Base-by-base conservation (phyloP, 2,797 vertebrate species). In the Sylvia borin region DNA sequence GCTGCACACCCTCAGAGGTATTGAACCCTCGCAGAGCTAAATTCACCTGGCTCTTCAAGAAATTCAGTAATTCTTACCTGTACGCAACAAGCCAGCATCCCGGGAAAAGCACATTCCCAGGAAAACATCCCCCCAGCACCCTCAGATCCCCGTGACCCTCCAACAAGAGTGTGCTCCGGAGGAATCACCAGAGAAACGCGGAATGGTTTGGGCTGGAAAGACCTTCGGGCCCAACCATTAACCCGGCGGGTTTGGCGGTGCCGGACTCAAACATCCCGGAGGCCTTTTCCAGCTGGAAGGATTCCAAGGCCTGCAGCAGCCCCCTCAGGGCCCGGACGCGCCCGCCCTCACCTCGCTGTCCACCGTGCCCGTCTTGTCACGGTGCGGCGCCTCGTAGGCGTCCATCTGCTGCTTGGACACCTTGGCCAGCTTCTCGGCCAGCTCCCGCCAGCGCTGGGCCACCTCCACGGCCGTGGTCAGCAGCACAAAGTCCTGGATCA, bases 391-490 rank as follows among this genome's bases (percentile, higher is more conserved):
- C 96, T 99, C 99, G 0, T 99, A 99, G 1, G 99, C 99, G 1
- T 99, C 99, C 99, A 99, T 99, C 98, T 99, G 99, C 95, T 99
- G 99, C 91, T 96, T 98, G 95, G 99, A 99, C 76, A 99, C 99
- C 50, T 98, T 98, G 80, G 98, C 98, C 6, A 99, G 98, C 93
- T 99, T 99, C 94, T 99, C 99, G 0, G 99, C 99, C 17, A 99
- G 98, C 89, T 99, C 99, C 95, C 99, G 97, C 99, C 99, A 99
- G 79, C 99, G 98, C n/a, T 98, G 98, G 1, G 99, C 99, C 96
- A 99, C 99, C 97, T 99, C 99, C 36, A 99, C 99, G 0, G 99
- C 99, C 0, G 99, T 99, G 93, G 99, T 99, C 93, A 99, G 96
- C 94, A 99, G 96, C 62, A 99, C 99, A 0, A 99, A 99, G 94